phyloP scores from a whole-genome alignment of 1,140 invertebrate genomes.

The Acromyrmex echinatior region DNA sequence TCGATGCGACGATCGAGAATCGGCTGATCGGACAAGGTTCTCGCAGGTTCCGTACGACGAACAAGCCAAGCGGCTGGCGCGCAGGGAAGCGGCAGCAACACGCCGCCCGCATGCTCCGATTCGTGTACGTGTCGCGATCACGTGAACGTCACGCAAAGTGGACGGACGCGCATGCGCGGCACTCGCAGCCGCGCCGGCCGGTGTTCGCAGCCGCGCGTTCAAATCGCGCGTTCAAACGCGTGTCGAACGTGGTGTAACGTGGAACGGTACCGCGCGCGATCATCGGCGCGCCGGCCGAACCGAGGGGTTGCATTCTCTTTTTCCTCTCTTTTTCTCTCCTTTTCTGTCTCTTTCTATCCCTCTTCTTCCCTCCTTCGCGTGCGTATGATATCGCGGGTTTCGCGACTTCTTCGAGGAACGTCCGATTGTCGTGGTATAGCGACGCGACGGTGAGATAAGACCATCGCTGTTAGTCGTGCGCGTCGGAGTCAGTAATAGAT shows the following conservation, averaged over 20 bases:
- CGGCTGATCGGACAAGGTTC: not conserved
- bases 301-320: slow-evolving; percentile 4
- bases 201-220: not conserved
- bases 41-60: not conserved
- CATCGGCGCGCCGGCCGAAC: slow-evolving; percentile 15
- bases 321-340: not conserved
- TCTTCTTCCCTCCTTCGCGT: too few relatives aligned
- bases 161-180: slow-evolving; percentile 2
- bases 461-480: slow-evolving; percentile 19
- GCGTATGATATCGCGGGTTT: slow-evolving; percentile 13
- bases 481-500: not conserved
- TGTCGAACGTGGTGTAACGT: slow-evolving; percentile 27
- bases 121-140: slow-evolving; percentile 64
- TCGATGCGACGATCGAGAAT: not conserved
- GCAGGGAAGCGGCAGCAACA: slow-evolving; percentile 58
- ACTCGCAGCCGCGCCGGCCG: slow-evolving; percentile 8
- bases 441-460: slow-evolving; percentile 36
- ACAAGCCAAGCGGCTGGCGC: not conserved
- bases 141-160: slow-evolving; percentile 69
- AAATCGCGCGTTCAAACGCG: slow-evolving; percentile 39
- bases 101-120: too few relatives aligned
- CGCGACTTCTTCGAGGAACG: slow-evolving; percentile 20
- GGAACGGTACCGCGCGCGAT: slow-evolving; percentile 38
- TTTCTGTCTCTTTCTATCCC: not conserved
- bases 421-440: slow-evolving; percentile 3